Conservation (phyloP, 2,113 vertebrate species). For the Paratilapia polleni region DNA sequence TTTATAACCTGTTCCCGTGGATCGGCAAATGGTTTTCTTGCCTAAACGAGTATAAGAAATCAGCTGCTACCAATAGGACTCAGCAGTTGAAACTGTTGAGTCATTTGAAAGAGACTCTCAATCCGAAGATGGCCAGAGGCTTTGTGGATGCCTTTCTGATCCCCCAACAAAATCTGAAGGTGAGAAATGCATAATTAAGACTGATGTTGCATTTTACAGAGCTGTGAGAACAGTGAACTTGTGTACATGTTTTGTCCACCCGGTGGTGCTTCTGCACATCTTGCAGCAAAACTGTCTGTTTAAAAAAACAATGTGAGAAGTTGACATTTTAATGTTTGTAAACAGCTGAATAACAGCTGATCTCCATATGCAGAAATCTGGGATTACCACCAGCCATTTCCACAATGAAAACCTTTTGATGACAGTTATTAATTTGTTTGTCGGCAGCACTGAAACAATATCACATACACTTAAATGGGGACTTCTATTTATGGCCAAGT, state of each 20-base stretch:
- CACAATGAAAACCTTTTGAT: conserved; percentile 48
- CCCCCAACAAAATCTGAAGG: conserved; percentile 20
- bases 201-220: background rate
- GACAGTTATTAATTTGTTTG: conserved; percentile 60
- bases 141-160: conserved; percentile 49
- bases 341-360: accelerated
- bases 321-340: background rate
- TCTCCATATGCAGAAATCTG: conserved; percentile 29
- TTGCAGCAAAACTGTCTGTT: too few species aligned
- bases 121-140: conserved; percentile 45
- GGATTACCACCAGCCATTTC: conserved; percentile 35
- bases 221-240: background rate
- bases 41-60: background rate
- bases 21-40: background rate
- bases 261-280: too few species aligned
- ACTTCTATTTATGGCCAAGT: conserved; percentile 75
- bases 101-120: conserved; percentile 35
- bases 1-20: conserved; percentile 47
- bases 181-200: background rate
- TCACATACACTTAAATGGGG: conserved; percentile 64
- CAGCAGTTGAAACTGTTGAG: background rate
- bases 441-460: conserved; percentile 71
- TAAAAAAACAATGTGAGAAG: background rate
- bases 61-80: background rate
- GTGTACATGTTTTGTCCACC: accelerated